Evolutionary conservation across 2,113 vertebrate genomes (phyloP).

Genomic region (Mola mola): DNA sequence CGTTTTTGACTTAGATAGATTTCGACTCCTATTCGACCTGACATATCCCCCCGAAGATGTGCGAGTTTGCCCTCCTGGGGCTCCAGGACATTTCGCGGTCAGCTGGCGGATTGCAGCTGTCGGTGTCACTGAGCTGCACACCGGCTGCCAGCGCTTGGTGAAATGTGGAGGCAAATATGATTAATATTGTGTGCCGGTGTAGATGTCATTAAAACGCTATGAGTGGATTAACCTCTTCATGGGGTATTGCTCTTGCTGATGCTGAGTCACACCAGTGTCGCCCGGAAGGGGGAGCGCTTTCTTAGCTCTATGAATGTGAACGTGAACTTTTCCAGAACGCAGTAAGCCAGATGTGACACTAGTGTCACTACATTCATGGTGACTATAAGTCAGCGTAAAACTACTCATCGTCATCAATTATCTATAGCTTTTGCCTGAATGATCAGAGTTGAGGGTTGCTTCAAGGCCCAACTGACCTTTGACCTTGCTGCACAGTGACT

Average conservation of each 20-base stretch:
- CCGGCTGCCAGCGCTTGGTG: slow-evolving; percentile 6
- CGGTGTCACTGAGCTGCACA: neutral
- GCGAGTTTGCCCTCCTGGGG: no score
- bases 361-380: slow-evolving; percentile 7
- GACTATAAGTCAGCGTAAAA: no score
- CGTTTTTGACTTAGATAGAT: slow-evolving; percentile 19
- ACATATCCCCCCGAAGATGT: slow-evolving; percentile 16
- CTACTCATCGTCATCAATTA: no score
- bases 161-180: slow-evolving; percentile 26
- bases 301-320: slow-evolving; percentile 10
- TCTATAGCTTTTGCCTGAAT: no score
- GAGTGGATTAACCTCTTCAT: slow-evolving; percentile 62
- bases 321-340: neutral
- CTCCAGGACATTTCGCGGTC: slow-evolving; percentile 8
- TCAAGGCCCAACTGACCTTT: no score
- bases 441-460: no score
- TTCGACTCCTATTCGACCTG: slow-evolving; percentile 9
- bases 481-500: no score
- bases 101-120: slow-evolving; percentile 6
- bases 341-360: neutral
- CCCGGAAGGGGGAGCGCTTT: slow-evolving; percentile 62
- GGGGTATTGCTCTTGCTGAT: slow-evolving; percentile 31
- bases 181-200: slow-evolving; percentile 46
- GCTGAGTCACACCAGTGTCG: neutral
- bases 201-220: slow-evolving; percentile 62